Evolutionary conservation across 2,888 invertebrate species (phyloP).

Genomic region (Phengaris arion): DNA sequence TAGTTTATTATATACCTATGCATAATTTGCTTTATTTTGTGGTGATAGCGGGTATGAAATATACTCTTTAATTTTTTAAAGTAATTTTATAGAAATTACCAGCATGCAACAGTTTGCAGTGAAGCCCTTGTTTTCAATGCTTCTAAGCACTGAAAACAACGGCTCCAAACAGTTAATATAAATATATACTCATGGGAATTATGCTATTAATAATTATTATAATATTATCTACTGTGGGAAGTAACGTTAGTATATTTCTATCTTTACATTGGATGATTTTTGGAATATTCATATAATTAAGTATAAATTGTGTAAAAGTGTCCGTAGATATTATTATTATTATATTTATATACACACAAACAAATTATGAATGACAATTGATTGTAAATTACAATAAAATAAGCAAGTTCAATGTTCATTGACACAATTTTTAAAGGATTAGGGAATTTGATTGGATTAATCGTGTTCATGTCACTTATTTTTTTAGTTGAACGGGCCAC

Average conservation of each 20-base stretch:
- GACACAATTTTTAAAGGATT: too few species aligned
- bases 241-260: not conserved
- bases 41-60: too few species aligned
- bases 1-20: too few species aligned
- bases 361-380: too few species aligned
- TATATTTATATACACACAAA: too few species aligned
- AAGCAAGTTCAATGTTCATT: too few species aligned
- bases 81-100: not conserved
- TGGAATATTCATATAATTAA: too few species aligned
- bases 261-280: not conserved
- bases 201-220: not conserved
- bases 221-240: not conserved
- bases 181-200: not conserved
- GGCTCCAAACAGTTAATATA: not conserved
- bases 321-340: too few species aligned
- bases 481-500: slow-evolving; percentile 64
- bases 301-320: not conserved
- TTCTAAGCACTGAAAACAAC: not conserved
- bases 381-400: too few species aligned
- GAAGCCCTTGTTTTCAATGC: not conserved
- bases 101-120: not conserved
- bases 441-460: too few species aligned
- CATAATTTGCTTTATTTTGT: too few species aligned
- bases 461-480: not conserved
- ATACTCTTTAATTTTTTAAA: too few species aligned